Conservation (phyloP, 2,797 vertebrate species). For the Mus caroli region DNA sequence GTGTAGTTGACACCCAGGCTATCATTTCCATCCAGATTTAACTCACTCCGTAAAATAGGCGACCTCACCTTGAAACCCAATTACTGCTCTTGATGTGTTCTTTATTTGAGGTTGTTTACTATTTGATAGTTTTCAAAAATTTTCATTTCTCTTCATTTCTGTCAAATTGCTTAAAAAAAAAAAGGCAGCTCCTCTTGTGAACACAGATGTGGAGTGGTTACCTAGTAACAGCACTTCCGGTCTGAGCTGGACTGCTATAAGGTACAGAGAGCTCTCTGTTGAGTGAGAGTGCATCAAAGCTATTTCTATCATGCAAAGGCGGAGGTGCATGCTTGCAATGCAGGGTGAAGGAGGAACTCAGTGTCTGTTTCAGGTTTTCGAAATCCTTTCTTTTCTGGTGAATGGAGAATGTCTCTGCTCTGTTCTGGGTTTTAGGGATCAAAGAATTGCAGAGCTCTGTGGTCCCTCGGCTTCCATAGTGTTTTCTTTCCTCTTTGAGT, state of each 20-base stretch:
- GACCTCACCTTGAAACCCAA: conserved; percentile 58
- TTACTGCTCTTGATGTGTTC: conserved; percentile 55
- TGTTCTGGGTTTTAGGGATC: conserved; percentile 61
- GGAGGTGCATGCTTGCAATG: background rate
- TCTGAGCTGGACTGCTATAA: conserved; percentile 44
- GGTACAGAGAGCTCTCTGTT: background rate
- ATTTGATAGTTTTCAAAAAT: conserved; percentile 61
- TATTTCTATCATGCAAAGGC: conserved; percentile 44
- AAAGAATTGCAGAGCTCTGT: conserved; percentile 56
- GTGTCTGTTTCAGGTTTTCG: conserved; percentile 51
- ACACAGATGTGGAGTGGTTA: conserved; percentile 65
- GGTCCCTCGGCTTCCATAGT: conserved; percentile 10
- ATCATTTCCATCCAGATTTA: conserved; percentile 55
- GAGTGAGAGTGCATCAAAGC: conserved; percentile 33
- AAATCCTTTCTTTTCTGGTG: conserved; percentile 54
- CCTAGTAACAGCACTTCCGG: conserved; percentile 80
- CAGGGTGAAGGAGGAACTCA: conserved; percentile 52
- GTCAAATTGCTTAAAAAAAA: conserved; percentile 60
- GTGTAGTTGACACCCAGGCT: background rate
- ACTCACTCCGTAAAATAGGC: conserved; percentile 27
- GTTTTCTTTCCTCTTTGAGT: conserved; percentile 30
- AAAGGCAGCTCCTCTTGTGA: conserved; percentile 43
- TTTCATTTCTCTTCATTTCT: conserved; percentile 72
- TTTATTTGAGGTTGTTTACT: conserved; percentile 71
- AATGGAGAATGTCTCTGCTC: conserved; percentile 42